phyloP scores from a whole-genome alignment of 2,113 vertebrate genomes.

The Notarius lentiginosus region DNA sequence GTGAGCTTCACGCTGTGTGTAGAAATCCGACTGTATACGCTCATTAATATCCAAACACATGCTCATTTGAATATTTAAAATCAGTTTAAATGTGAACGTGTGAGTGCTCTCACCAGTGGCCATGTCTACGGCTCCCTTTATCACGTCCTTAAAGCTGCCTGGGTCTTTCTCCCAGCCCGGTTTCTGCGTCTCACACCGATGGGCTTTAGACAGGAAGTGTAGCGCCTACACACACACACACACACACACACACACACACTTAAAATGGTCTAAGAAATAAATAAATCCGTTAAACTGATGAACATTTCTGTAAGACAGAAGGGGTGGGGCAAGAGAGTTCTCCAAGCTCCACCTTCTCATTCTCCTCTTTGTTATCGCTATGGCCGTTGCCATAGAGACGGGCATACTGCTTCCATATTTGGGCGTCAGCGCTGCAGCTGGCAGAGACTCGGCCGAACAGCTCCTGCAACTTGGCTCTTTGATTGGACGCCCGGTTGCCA shows the following conservation, averaged over 20 bases:
- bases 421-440: conserved; percentile 79
- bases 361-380: conserved; percentile 75
- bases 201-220: conserved; percentile 88
- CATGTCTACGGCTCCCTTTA: conserved; percentile 78
- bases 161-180: conserved; percentile 86
- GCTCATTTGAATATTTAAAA: neutral
- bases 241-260: conserved; percentile 14
- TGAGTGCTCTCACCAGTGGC: conserved; percentile 76
- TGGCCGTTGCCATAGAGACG: conserved; percentile 79
- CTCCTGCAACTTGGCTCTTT: conserved; percentile 80
- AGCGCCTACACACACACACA: conserved; percentile 74
- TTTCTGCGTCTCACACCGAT: conserved; percentile 86
- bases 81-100: neutral
- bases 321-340: neutral
- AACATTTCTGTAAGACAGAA: neutral
- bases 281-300: neutral
- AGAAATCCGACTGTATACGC: neutral
- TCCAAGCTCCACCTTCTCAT: conserved; percentile 79
- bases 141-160: conserved; percentile 81
- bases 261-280: neutral
- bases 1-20: neutral
- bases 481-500: conserved; percentile 68
- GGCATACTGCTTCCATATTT: conserved; percentile 89
- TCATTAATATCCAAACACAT: neutral
- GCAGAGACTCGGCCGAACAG: conserved; percentile 88